These are phyloP conservation scores for Oxyscelio sp. DNA, from an alignment of 2,888 invertebrate genomes.

Conservation along the genomic window DNA sequence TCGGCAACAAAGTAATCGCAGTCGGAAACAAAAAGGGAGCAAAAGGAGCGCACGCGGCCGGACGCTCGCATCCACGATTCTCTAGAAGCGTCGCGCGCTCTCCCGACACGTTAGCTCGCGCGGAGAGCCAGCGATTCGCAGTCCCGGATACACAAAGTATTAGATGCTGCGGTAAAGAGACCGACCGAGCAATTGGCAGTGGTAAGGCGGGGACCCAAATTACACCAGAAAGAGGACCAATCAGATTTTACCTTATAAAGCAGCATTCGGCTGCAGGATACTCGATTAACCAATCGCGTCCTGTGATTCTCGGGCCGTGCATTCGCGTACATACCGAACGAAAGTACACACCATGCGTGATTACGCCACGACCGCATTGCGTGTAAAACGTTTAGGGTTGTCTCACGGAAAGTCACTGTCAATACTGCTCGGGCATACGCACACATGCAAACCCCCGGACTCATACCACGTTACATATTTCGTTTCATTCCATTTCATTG, in stretches of 20 bases:
- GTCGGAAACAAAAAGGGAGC: slow-evolving; percentile 50
- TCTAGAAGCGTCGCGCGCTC: slow-evolving; percentile 71
- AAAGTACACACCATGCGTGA: slow-evolving; percentile 70
- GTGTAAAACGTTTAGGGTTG: slow-evolving; percentile 68
- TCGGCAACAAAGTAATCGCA: slow-evolving; percentile 69
- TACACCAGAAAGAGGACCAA: slow-evolving; percentile 87
- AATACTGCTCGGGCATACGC: slow-evolving; percentile 40
- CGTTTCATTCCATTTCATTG: too few relatives aligned
- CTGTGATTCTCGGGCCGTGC: slow-evolving; percentile 82
- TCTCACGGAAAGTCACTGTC: slow-evolving; percentile 68
- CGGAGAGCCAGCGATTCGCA: slow-evolving; percentile 56
- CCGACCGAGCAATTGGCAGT: slow-evolving; percentile 86
- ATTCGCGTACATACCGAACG: slow-evolving; percentile 66
- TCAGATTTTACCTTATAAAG: slow-evolving; percentile 88
- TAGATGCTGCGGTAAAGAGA: slow-evolving; percentile 85
- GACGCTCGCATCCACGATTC: slow-evolving; percentile 63
- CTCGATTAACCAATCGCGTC: slow-evolving; percentile 88
- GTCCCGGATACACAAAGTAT: slow-evolving; percentile 79
- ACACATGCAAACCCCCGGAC: slow-evolving; percentile 19
- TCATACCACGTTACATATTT: too few relatives aligned
- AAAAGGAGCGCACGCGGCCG: slow-evolving; percentile 29
- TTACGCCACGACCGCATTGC: slow-evolving; percentile 69
- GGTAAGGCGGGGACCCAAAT: slow-evolving; percentile 86
- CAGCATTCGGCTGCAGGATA: slow-evolving; percentile 87
- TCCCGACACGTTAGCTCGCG: slow-evolving; percentile 63